Evolutionary conservation across 1,140 invertebrate species (phyloP), one percentile per base, ranked within the genome.

Genomic region (Alviniconcha marisindica): DNA sequence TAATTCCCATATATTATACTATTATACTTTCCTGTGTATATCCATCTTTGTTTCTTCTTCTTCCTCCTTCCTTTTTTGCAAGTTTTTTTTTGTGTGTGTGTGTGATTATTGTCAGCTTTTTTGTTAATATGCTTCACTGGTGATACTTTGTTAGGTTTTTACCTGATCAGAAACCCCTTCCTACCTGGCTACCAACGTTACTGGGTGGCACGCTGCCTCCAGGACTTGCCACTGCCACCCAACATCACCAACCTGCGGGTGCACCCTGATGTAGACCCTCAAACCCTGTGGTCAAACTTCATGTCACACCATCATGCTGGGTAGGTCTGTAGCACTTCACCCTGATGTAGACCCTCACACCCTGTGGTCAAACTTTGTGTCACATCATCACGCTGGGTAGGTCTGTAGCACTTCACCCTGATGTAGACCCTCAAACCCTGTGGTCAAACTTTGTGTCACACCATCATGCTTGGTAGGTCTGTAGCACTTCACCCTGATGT

Each of bases 91-190:
- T 31, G 66, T 71, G 66, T 71, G 66, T 36, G 36, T 71, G 5
- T 71, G 66, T 71, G 66, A 28, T n/a, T 36, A 28, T 15, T 36
- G 31, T 14, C 4, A 4, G 66, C 18, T 31, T 71, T 21, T 71
- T 7, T 36, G n/a, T 71, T 21, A 18, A 31, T 60, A 0, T 60
- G 54, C 28, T 1, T 15, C 28, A 60, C 14, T 5, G 54, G 54
- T 60, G 54, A n/a, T 18, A n/a, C 14, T 60, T 18, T 60, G 54
- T 60, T 86, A 95, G 96, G 97, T 24, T 94, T 98, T 42, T 93
- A 97, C 87, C 94, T 97, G 69, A 96, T 98, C 76, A 94, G 93
- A 88, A 97, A 98, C 94, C 97, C 97, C 71, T 98, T 99, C 92
- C 96, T 95, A 44, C 69, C 89, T 33, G 86, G 93, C 71, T 97